Base-by-base conservation (phyloP, 2,797 vertebrate genomes). In the Crenuchus spilurus region DNA sequence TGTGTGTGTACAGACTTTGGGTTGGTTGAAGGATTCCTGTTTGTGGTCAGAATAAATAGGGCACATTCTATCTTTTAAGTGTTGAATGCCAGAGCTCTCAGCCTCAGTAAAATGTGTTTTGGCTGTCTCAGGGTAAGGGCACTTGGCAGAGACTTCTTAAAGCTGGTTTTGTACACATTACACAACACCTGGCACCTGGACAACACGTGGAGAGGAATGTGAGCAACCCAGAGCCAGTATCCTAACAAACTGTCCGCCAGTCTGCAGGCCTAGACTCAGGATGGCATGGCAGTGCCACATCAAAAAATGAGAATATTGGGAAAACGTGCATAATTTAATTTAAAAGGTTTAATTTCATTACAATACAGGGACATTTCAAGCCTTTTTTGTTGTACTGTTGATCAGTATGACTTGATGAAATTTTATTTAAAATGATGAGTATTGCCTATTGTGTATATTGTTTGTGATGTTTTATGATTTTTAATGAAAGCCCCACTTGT, bases 191-290 rank as follows among this genome's bases (percentile, higher is more conserved):
- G 31, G 35, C 46, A 69, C 55, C 37, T 28, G 48, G 22, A 44
- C 37, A 46, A 52, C 31, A 41, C 26, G 24, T 57, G 49, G 30
- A 39, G 10, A 41, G 48, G 20, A 52, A 52, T 46, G 30, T 69
- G 62, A 52, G 37, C 62, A 49, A 77, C 51, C 55, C 44, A 22
- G 49, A 31, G 44, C 31, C 18, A 31, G 37, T 64, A 52, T 79
- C 51, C 49, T 70, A 70, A 78, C 66, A 78, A 60, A 74, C 76
- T 70, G 41, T 46, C 60, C 37, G 58, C 49, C 33, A 60, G 64
- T 35, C 61, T 28, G 6, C 20, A 26, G 74, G 87, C 77, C 69
- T 80, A 72, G 78, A 69, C 76, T 82, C 64, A 75, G 76, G 42
- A 82, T 69, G 85, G 84, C 74, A 35, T 33, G 0, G 44, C 60